Evolutionary conservation across 2,888 invertebrate species (phyloP), one percentile per base, ranked within the genome.

Genomic region (Busseola fusca): DNA sequence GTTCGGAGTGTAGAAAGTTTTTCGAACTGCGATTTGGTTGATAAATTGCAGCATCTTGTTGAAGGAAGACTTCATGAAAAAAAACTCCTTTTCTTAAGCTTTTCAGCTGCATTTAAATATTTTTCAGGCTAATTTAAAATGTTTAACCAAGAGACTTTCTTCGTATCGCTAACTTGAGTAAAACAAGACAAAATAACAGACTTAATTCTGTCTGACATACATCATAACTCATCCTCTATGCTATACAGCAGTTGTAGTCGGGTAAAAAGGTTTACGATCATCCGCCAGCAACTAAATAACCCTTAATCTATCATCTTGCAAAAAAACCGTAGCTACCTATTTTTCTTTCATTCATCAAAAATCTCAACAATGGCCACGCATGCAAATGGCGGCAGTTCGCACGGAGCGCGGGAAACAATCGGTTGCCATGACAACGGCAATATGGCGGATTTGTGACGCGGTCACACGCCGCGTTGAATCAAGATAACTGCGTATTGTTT

Each of bases 401-500:
- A 87, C 84, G 83, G 82, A 78, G 80, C 81, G 86, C 86, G 87
- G 86, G 84, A 88, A 84, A 87, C 86, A 84, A 87, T 88, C 80
- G 78, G 87, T 86, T 81, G 87, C 82, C 86, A 88, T 89, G 87
- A 84, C 89, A 84, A 89, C 89, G 74, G 52, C 84, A 90, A 87
- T 68, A 88, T 88, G 89, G 86, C 87, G 76, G 79, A 77, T 81
- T 81, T 86, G 84, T 83, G 82, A 80, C 81, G 85, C 81, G 80
- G 84, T 88, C 88, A 78, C 88, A 88, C 84, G 84, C 68, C 59
- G 84, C 80, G 85, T 73, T 78, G 80, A 76, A 76, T 78, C 78
- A 76, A 85, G 84, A 78, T 85, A 84, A 80, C 75, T 72, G 42
- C 27, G 64, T 70, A 78, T 83, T 83, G 72, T 83, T 82, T 72